A percentile compares a stretch with the other conserved stretches of the same genome.
Conservation (phyloP, 2,113 vertebrate genomes). For the Alligator sinensis region DNA sequence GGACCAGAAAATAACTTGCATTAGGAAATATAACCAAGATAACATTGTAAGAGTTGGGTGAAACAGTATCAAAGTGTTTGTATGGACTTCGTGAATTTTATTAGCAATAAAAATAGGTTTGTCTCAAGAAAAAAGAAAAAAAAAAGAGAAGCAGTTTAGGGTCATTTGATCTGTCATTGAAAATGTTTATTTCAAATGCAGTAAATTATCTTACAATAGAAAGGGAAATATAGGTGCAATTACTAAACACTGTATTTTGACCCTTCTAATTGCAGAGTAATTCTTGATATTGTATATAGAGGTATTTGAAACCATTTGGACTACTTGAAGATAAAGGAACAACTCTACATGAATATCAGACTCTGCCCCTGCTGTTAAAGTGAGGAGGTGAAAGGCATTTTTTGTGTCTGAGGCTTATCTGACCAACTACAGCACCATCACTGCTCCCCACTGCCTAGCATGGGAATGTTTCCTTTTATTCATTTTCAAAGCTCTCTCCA, state of each 20-base stretch:
- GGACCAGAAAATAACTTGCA: background rate
- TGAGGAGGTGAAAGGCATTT: background rate
- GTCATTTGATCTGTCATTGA: constrained; percentile 36
- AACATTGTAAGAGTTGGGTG: background rate
- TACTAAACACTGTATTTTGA: background rate
- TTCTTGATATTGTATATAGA: background rate
- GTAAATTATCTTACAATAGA: background rate
- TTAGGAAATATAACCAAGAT: background rate
- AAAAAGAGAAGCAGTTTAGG: background rate
- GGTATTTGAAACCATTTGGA: background rate
- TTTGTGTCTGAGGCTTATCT: background rate
- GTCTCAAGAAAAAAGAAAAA: background rate
- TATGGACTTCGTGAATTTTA: background rate
- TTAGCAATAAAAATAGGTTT: background rate
- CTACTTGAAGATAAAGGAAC: background rate
- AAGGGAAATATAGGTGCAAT: background rate
- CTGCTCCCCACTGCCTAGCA: background rate
- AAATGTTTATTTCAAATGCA: background rate
- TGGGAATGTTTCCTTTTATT: background rate
- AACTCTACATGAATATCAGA: background rate
- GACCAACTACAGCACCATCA: background rate
- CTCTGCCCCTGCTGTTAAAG: background rate
- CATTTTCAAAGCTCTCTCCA: background rate
- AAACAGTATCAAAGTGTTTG: background rate
- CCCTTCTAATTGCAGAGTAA: background rate